Evolutionary conservation across 1,140 invertebrate genomes (phyloP).

Genomic region (Macrobrachium nipponense): DNA sequence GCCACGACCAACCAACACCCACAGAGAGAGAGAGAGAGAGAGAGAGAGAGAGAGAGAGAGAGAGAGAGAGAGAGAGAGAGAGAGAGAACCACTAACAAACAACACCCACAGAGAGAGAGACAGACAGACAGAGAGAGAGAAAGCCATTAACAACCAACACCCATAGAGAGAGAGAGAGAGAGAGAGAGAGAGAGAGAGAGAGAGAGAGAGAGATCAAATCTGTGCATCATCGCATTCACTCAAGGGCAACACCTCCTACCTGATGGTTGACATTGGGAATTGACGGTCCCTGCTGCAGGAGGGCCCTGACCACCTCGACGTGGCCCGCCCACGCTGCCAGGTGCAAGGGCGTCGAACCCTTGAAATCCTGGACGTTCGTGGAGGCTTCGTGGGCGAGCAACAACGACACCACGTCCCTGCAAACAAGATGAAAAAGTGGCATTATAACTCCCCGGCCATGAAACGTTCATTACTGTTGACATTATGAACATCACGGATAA

Average conservation of each 20-base stretch:
- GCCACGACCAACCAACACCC: not conserved
- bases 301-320: constrained; percentile 82
- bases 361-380: constrained; percentile 84
- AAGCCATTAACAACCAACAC: not conserved
- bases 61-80: too few relatives aligned
- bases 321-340: constrained; percentile 91
- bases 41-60: not conserved
- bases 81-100: too few relatives aligned
- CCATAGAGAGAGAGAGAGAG: not conserved
- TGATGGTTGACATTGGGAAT: constrained; percentile 85
- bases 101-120: too few relatives aligned
- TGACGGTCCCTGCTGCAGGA: constrained; percentile 81
- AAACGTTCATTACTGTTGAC: too few relatives aligned
- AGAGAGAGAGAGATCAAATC: not conserved
- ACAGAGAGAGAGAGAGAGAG: not conserved
- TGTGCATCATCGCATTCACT: not conserved
- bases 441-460: not conserved
- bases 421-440: not conserved
- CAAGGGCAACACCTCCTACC: constrained; percentile 72
- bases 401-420: constrained; percentile 87
- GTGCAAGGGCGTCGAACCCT: constrained; percentile 88
- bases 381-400: constrained; percentile 90
- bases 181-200: not conserved
- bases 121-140: not conserved
- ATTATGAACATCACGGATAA: too few relatives aligned